A percentile compares a stretch with the other conserved stretches of the same genome.
phyloP scores from a whole-genome alignment of 2,113 vertebrate species.

The Telmatochromis brichardi region DNA sequence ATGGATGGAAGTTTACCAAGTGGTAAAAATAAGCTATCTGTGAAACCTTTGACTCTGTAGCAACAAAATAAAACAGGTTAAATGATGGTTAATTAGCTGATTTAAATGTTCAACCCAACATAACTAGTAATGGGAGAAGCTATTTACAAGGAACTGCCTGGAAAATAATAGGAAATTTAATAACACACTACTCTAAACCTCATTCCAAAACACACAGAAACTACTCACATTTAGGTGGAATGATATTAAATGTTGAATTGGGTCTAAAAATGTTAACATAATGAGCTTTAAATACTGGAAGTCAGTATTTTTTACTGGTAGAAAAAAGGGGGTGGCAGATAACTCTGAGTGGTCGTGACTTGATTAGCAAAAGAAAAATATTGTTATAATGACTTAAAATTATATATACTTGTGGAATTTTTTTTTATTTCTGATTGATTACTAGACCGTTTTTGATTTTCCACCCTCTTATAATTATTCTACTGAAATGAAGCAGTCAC shows the following conservation, averaged over 20 bases:
- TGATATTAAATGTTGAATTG: not conserved
- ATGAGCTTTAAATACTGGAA: not conserved
- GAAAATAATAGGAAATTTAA: not conserved
- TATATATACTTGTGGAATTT: not conserved
- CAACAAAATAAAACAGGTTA: not conserved
- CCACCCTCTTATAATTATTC: not conserved
- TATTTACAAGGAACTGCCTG: not conserved
- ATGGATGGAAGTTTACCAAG: not conserved
- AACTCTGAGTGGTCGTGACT: not conserved
- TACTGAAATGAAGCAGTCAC: not conserved
- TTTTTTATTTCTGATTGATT: not conserved
- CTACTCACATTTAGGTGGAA: not conserved
- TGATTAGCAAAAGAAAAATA: not conserved
- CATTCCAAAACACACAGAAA: not conserved
- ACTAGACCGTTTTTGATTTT: not conserved
- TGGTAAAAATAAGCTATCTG: not conserved
- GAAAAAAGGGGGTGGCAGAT: not conserved
- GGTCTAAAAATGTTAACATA: not conserved
- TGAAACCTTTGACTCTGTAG: not conserved
- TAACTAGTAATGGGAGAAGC: not conserved
- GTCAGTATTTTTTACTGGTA: not conserved
- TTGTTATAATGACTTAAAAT: not conserved
- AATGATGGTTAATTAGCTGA: not conserved
- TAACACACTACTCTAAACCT: not conserved
- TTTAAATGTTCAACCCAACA: not conserved